Evolutionary conservation across 1,140 invertebrate genomes (phyloP).

Genomic region (Paramacrobiotus metropolitanus): DNA sequence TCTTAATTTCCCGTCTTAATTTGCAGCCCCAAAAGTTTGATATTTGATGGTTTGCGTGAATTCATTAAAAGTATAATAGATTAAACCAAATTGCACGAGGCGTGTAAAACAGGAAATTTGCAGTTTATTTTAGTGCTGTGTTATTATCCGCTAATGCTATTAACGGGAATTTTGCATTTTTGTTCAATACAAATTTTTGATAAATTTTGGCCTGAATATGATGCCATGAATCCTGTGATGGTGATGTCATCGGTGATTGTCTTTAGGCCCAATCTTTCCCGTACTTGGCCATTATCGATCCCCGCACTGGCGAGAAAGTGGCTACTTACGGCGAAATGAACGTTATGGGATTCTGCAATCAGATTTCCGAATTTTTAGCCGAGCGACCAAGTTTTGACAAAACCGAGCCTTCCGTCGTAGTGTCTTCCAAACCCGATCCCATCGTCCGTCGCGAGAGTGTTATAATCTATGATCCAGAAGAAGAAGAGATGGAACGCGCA

Average conservation of each 20-base stretch:
- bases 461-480: not conserved
- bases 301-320: not conserved
- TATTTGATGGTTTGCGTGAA: no score
- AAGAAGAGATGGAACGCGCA: not conserved
- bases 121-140: no score
- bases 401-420: not conserved
- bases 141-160: no score
- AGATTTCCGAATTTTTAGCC: not conserved
- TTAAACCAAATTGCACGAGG: no score
- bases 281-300: not conserved
- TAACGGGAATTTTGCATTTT: no score
- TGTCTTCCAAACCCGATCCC: not conserved
- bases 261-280: not conserved
- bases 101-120: no score
- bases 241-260: no score
- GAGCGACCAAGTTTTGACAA: not conserved
- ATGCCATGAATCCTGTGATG: no score
- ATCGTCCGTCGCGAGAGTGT: not conserved
- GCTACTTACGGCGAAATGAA: not conserved
- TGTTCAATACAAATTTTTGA: no score
- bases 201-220: no score
- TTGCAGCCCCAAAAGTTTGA: no score
- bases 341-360: not conserved
- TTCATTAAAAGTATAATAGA: no score
- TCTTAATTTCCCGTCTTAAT: not conserved